These are phyloP conservation scores for Epirrhoe alternata DNA, from an alignment of 2,888 invertebrate genomes.

Conservation along the genomic window DNA sequence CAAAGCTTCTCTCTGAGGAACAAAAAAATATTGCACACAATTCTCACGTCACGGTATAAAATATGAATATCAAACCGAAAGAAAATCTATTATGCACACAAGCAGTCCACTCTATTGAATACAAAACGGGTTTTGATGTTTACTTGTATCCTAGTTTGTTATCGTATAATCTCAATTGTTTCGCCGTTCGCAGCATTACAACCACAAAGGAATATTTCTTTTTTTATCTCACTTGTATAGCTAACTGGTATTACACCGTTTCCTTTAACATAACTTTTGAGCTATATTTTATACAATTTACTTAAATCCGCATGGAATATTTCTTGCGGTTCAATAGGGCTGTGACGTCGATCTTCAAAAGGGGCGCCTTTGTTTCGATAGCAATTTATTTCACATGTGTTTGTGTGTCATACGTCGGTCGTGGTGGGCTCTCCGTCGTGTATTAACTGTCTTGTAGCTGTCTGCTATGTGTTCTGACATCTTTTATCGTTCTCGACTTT, in stretches of 20 bases:
- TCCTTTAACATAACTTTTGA: constrained; percentile 41
- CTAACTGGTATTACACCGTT: constrained; percentile 39
- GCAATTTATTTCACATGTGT: constrained; percentile 54
- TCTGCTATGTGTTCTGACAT: constrained; percentile 30
- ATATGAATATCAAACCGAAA: constrained; percentile 46
- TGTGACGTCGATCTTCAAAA: constrained; percentile 48
- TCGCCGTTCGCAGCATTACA: constrained; percentile 43
- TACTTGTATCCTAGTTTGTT: constrained; percentile 45
- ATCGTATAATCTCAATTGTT: constrained; percentile 51
- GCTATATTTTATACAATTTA: constrained; percentile 46
- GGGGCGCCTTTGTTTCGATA: constrained; percentile 54
- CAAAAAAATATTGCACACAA: constrained; percentile 26
- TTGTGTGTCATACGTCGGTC: constrained; percentile 48
- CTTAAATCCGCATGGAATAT: constrained; percentile 42
- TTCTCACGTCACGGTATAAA: constrained; percentile 43
- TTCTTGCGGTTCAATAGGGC: constrained; percentile 41
- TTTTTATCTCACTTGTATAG: constrained; percentile 37
- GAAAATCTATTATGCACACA: constrained; percentile 43
- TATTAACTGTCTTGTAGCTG: constrained; percentile 34
- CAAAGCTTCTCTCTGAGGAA: constrained; percentile 25
- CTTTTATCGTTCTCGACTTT: constrained; percentile 24
- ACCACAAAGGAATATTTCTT: constrained; percentile 40
- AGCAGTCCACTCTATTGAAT: constrained; percentile 48
- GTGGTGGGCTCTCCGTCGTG: constrained; percentile 30
- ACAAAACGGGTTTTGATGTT: constrained; percentile 52